Base-by-base conservation (phyloP, 2,113 vertebrate species). In the Alligator sinensis region DNA sequence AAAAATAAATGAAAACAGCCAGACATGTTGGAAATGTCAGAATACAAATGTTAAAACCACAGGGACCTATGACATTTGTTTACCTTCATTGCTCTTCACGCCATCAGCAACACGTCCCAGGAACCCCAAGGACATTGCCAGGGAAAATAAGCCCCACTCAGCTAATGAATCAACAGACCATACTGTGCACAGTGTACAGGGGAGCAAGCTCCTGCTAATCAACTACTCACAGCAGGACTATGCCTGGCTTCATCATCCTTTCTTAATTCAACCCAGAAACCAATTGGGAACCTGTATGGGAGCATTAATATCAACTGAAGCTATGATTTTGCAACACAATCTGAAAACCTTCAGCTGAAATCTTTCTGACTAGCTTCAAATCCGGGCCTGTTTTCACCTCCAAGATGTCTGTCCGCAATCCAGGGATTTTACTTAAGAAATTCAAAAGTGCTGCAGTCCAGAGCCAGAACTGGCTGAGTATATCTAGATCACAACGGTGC, bases 391-490 rank as follows among this genome's bases (percentile, higher is more conserved):
- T 77, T 55, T 83, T 77, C 77, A 61, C 81, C 80, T 27, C 34
- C 34, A 27, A 80, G 13, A 2, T 38, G n/a, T n/a, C 25, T 78
- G 17, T 34, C 60, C 25, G 0, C 60, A 14, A 80, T 58, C 38
- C 80, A 80, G 27, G 59, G 21, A 10, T 74, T 78, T 63, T 60
- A 24, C 90, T 92, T 8, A 1, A 24, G 14, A 1, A 1, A 81
- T 28, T n/a, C 34, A 13, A 55, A 61, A 76, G 47, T 86, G 80
- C 22, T 87, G 91, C 68, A 72, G 34, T 82, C 79, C 70, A 94
- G 77, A 81, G 79, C 88, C 75, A 72, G 22, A 72, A 13, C 21
- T 38, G 34, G 34, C 90, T 22, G 24, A 85, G 58, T 24, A 3
- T 58, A 34, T 89, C 88, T 68, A 57, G 77, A 18, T 91, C 61